Evolutionary conservation across 1,140 invertebrate species (phyloP), one percentile per base, ranked within the genome.

Genomic region (Papilio polyxenes): DNA sequence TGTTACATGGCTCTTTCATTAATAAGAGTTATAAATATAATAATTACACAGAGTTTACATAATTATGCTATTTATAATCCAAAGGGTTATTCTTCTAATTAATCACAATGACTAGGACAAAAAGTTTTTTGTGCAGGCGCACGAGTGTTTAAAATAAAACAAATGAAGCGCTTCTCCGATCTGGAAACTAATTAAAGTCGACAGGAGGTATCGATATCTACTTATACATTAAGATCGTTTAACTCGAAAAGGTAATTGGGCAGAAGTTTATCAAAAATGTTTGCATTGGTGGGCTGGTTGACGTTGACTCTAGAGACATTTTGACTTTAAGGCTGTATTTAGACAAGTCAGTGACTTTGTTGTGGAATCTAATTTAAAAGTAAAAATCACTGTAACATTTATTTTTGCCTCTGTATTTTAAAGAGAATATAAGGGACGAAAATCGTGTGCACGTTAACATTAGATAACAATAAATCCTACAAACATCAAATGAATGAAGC

Each of bases 181-280:
- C 87, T 89, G 80, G 84, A 86, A 92, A 92, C 91, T 92, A 94
- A 94, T 94, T 94, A 92, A 93, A 92, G 86, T 92, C 86, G 86
- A 81, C 83, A 83, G 85, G 85, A 85, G 88, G 87, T 92, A 93
- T 92, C 92, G 91, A 94, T 94, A 86, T 85, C 87, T 86, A 91
- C 90, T 92, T 92, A 90, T 91, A 90, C 92, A 92, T 92, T 92
- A 90, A 92, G 91, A 92, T 85, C 87, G 87, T 90, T 92, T 88
- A 90, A 90, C 89, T 91, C 83, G 88, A 87, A 85, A 87, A 90
- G 91, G 89, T 92, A 93, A 93, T 91, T 91, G 89, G 86, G 89
- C 87, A 87, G 89, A 92, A 92, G 91, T 91, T 93, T 89, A 89
- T 88, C 86, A 87, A 85, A 89, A 92, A 92, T 92, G 92, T 91